Evolutionary conservation across 2,888 invertebrate species (phyloP), one percentile per base, ranked within the genome.

Genomic region (Ornithoptera alexandrae): DNA sequence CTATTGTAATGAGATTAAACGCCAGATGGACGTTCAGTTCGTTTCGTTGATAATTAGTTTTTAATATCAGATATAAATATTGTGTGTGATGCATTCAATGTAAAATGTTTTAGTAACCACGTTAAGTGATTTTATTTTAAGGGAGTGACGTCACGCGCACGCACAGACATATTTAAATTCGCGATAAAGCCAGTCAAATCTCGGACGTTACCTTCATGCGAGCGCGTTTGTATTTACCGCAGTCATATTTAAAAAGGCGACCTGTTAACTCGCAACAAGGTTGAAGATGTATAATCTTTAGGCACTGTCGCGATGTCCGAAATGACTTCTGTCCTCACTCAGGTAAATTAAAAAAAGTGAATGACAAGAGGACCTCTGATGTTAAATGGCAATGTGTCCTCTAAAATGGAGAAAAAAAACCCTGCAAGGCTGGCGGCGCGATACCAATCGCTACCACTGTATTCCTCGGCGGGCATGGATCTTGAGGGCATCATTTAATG

Each of bases 321-420:
- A 71, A 71, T 64, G 70, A 71, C 70, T 71, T 68, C 67, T 71
- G 70, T 71, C 71, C 68, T 65, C 69, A 57, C 61, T 65, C 74
- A 72, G 73, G 74, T 74, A 72, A 75, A 74, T 73, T 72, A 76
- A 81, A 83, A 83, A 84, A 83, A 80, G 78, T 81, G 80, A 79
- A 74, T 74, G 74, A 78, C 72, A 75, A 76, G 76, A 78, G 78
- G 78, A 79, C 80, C 81, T 83, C 84, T 81, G 85, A 85, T 83
- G 83, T 81, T 85, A 85, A 87, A 85, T 86, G 85, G 83, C 84
- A 82, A 79, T 78, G 81, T 84, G 85, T 84, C 84, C 83, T 84
- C 81, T 85, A 84, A 86, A 85, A 81, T 75, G 74, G 75, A 81
- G 75, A 81, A 84, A 85, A 84, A 84, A 82, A 76, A 77, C 74